Base-by-base conservation (phyloP, 2,113 vertebrate species). In the Octodon degus region DNA sequence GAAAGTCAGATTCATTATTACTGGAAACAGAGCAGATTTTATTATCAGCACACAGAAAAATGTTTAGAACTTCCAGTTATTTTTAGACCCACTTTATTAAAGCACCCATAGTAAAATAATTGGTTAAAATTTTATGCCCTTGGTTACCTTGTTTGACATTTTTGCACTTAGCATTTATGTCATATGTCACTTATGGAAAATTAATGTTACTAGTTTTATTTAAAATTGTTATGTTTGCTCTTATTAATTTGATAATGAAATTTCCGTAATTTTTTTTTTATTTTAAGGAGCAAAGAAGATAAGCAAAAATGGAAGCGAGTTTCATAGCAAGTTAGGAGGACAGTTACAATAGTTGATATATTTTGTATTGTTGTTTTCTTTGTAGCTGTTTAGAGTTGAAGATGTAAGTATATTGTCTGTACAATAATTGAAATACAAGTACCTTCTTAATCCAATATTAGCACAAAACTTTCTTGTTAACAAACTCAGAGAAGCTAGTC, bases 11-110 rank as follows among this genome's bases (percentile, higher is more conserved):
- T 86, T 93, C 19, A 92, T 72, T 80, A 68, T 43, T 9, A 65
- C 14, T 65, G 65, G 77, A 94, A 72, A 34, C 37, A 63, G 0
- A 88, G 17, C 32, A 97, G 9, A 83, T 62, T 76, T 90, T 92
- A 88, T 92, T 77, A 3, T 9, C 88, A 77, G 12, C 4, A 77
- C 24, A 77, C 12, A 76, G 70, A 92, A 77, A 63, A 74, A 90
- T 60, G 63, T 8, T 11, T n/a, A 80, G 24, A 12, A 62, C 5
- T 79, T 47, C 11, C n/a, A 70, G 74, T 22, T 63, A 79, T 70
- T 92, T 93, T 86, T 87, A 84, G 63, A 87, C 0, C 67, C 86
- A 17, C 89, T 81, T 93, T 80, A 93, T 88, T 93, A n/a, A 84
- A 30, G 68, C 68, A 95, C 70, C 27, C 2, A 92, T 88, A 88